These are phyloP conservation scores for Rhagophthalmus giganteus DNA, from an alignment of 2,888 invertebrate species.

Conservation along the genomic window DNA sequence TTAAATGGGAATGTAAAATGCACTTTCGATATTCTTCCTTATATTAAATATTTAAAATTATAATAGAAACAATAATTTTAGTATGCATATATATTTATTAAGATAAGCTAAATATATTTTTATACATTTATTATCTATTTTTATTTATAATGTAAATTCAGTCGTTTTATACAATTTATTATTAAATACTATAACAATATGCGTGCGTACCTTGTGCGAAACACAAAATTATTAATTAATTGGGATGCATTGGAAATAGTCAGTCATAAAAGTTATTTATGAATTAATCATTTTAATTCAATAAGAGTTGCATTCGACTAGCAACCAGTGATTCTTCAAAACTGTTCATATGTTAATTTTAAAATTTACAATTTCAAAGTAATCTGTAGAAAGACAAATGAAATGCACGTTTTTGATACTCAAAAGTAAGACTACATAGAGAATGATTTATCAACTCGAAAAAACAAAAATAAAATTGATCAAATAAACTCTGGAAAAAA, in stretches of 20 bases:
- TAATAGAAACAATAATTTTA: not conserved
- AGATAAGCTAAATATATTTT: conserved; percentile 33
- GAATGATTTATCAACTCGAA: no score
- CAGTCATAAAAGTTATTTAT: conserved; percentile 7
- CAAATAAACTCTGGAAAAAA: no score
- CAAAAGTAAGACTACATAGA: no score
- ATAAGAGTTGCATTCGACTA: no score
- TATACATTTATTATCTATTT: conserved; percentile 20
- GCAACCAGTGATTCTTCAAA: not conserved
- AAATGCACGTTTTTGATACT: no score
- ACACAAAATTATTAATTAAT: conserved; percentile 8
- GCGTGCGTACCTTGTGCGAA: conserved; percentile 3
- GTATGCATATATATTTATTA: conserved; percentile 29
- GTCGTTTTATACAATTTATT: conserved; percentile 32
- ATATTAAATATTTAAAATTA: no score
- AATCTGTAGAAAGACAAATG: no score
- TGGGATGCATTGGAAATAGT: conserved; percentile 7
- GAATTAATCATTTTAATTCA: no score
- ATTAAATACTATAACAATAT: conserved; percentile 17
- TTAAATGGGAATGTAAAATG: conserved; percentile 2
- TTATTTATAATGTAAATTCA: conserved; percentile 35
- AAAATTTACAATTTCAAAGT: no score
- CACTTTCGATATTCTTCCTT: conserved; percentile 3
- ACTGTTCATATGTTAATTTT: not conserved
- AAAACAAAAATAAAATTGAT: no score